Conservation (phyloP, 2,113 vertebrate genomes). For the Tor tambroides region DNA sequence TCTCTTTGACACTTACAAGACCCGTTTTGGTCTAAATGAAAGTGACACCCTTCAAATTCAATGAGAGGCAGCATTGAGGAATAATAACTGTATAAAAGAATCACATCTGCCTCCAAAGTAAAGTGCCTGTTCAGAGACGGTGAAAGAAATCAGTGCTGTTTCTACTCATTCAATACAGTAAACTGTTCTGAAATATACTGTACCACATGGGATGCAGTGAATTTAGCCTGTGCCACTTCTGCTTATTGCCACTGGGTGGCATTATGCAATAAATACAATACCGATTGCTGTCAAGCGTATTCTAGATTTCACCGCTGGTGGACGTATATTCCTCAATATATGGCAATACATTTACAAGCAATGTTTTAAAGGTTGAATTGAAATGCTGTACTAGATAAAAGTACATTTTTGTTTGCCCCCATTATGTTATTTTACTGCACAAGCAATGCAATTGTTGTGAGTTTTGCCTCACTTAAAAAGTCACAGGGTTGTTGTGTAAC, state of each 20-base stretch:
- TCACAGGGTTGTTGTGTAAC: slow-evolving; percentile 46
- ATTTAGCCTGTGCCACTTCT: neutral
- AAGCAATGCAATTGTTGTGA: slow-evolving; percentile 72
- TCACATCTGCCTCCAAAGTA: neutral
- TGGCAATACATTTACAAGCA: neutral
- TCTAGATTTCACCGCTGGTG: neutral
- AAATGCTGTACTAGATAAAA: slow-evolving; percentile 14
- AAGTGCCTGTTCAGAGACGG: slow-evolving; percentile 15
- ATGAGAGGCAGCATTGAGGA: slow-evolving; percentile 67
- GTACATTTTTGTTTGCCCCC: slow-evolving; percentile 51
- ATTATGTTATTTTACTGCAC: slow-evolving; percentile 64
- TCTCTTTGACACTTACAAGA: slow-evolving; percentile 93
- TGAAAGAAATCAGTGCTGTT: neutral
- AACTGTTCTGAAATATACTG: neutral
- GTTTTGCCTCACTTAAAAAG: slow-evolving; percentile 51
- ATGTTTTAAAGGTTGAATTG: neutral
- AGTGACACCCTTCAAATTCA: slow-evolving; percentile 84
- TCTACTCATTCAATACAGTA: neutral
- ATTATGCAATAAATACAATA: neutral
- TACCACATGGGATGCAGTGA: neutral
- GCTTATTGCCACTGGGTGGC: slow-evolving; percentile 44
- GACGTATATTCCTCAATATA: neutral
- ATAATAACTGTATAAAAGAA: neutral
- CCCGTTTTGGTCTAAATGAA: slow-evolving; percentile 86
- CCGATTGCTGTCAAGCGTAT: neutral